Percentiles rank a stretch among this genome's conserved stretches.
These are phyloP conservation scores for Phaedon cochleariae DNA, from an alignment of 2,888 invertebrate genomes.

Conservation along the genomic window DNA sequence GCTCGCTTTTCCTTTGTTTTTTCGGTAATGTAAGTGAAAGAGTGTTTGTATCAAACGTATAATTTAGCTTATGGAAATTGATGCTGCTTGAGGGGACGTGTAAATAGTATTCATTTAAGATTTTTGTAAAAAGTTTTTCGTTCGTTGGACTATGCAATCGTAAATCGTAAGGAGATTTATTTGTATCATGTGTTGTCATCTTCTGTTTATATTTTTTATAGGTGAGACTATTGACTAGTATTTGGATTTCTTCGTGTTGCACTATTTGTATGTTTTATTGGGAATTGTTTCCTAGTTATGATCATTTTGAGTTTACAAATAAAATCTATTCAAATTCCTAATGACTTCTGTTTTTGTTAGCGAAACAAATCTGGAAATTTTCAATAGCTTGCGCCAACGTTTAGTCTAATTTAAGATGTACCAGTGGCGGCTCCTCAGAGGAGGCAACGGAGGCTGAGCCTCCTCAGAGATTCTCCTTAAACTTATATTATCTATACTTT, in stretches of 20 bases:
- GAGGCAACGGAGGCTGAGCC: too few relatives aligned
- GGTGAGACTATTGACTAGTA: slow-evolving; percentile 27
- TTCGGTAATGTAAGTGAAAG: slow-evolving; percentile 19
- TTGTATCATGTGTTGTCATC: slow-evolving; percentile 10
- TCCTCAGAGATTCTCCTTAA: too few relatives aligned
- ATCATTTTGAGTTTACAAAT: slow-evolving; percentile 27
- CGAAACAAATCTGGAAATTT: too few relatives aligned
- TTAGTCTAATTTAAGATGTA: too few relatives aligned
- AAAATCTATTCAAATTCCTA: slow-evolving; percentile 21
- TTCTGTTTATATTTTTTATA: slow-evolving; percentile 40
- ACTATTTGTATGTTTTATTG: slow-evolving; percentile 38
- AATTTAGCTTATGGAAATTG: slow-evolving; percentile 21
- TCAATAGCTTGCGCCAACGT: too few relatives aligned
- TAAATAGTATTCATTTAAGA: slow-evolving; percentile 36
- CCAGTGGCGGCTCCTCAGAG: too few relatives aligned
- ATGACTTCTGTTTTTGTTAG: too few relatives aligned
- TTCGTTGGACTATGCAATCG: slow-evolving; percentile 10
- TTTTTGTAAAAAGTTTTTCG: slow-evolving; percentile 35
- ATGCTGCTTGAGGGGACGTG: slow-evolving; percentile 23
- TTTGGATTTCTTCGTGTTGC: slow-evolving; percentile 32
- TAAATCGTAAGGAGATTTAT: background rate
- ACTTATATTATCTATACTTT: too few relatives aligned
- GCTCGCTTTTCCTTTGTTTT: background rate
- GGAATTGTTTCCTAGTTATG: slow-evolving; percentile 30
- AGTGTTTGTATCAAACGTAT: slow-evolving; percentile 38